A percentile compares a stretch with the other conserved stretches of the same genome.
Evolutionary conservation across 1,140 invertebrate species (phyloP).

Genomic region (Penaeus indicus): DNA sequence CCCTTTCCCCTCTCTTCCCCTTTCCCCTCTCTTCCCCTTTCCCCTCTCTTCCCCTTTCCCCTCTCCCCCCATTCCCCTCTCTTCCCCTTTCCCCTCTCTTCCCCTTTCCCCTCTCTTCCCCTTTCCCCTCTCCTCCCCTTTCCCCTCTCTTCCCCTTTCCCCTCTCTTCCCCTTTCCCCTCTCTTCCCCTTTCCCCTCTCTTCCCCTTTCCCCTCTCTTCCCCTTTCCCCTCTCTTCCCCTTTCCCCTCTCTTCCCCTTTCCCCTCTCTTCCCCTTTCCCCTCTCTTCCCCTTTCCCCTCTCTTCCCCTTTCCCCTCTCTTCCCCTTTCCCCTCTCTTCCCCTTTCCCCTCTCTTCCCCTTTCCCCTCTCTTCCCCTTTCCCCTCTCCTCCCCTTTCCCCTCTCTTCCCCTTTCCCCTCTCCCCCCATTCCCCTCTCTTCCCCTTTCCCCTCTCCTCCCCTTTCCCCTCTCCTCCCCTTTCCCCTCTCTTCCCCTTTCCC

Average conservation of each 20-base stretch:
- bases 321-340: too few species aligned
- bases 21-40: neutral
- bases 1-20: too few species aligned
- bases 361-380: too few species aligned
- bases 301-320: conserved; percentile 16
- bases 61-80: too few species aligned
- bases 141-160: neutral
- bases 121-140: neutral
- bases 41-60: neutral
- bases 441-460: too few species aligned
- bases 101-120: neutral
- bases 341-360: too few species aligned
- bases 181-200: too few species aligned
- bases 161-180: neutral
- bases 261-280: neutral
- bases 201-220: too few species aligned
- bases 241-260: neutral
- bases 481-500: neutral
- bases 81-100: neutral
- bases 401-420: too few species aligned
- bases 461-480: neutral
- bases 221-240: conserved; percentile 7
- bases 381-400: too few species aligned
- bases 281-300: conserved; percentile 12
- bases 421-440: too few species aligned